These are phyloP conservation scores for Melanaphis sacchari DNA, from an alignment of 1,140 invertebrate species.

Conservation along the genomic window DNA sequence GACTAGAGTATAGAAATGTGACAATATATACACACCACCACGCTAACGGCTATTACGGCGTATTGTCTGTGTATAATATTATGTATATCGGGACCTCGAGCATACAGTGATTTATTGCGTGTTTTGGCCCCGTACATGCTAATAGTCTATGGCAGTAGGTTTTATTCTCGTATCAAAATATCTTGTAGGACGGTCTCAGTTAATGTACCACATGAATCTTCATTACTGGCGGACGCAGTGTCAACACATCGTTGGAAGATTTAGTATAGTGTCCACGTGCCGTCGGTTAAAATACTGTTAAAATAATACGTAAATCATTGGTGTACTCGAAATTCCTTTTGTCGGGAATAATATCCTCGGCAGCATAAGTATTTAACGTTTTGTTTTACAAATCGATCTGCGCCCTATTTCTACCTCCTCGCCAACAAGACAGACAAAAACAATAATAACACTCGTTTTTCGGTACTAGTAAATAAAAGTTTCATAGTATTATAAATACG, in stretches of 20 bases:
- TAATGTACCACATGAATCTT: constrained; percentile 57
- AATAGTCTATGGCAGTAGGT: constrained; percentile 41
- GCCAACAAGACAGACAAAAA: background rate
- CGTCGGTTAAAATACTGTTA: constrained; percentile 26
- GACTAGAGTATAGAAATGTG: background rate
- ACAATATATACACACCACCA: background rate
- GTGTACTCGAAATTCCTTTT: background rate
- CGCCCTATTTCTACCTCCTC: background rate
- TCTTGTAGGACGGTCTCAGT: constrained; percentile 35
- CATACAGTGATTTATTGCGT: constrained; percentile 42
- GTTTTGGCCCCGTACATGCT: constrained; percentile 41
- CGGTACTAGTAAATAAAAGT: background rate
- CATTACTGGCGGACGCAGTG: constrained; percentile 53
- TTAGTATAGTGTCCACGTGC: constrained; percentile 38
- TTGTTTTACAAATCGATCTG: constrained; percentile 49
- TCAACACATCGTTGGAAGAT: constrained; percentile 55
- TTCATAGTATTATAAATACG: background rate
- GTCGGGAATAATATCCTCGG: background rate
- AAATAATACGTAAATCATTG: constrained; percentile 53
- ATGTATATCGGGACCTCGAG: constrained; percentile 1
- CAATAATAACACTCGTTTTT: background rate
- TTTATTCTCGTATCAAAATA: constrained; percentile 46
- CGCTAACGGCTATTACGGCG: background rate
- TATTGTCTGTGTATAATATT: background rate
- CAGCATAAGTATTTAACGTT: constrained; percentile 37